Base-by-base conservation (phyloP, 2,888 invertebrate genomes). In the Sepiola atlantica region DNA sequence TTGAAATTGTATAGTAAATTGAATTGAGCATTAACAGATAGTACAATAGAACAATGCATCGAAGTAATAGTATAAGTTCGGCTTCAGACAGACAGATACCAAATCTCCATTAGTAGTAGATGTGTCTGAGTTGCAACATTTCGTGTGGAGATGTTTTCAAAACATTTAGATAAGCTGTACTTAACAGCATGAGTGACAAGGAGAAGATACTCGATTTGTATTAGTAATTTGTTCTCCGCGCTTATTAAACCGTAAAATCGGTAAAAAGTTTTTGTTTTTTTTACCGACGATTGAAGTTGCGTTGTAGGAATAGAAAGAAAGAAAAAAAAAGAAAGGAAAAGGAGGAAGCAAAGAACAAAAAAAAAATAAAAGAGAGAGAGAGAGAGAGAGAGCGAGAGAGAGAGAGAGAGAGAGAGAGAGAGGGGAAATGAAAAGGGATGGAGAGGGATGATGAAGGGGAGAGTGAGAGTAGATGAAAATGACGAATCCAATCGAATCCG, bases 181-280 rank as follows among this genome's bases (percentile, higher is more conserved):
- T 61, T 61, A 45, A 61, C 21, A 61, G 24, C 8, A 61, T 61
- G 10, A 77, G 10, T n/a, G 77, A 77, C 12, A 77, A 77, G 16
- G 10, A 77, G 16, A 77, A 45, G 45, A 45, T 45, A 8, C 45
- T 45, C 45, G 24, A 61, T 61, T 24, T 8, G 21, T 24, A 28
- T 61, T 61, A 28, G 28, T 77, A 77, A 77, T 77, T 77, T 32
- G 77, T 77, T 77, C 32, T n/a, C 16, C 21, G 77, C 77, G n/a
- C 77, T 77, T 77, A 77, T 77, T 77, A 77, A 77, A 77, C 77
- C 77, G n/a, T n/a, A 77, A 77, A n/a, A 77, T 77, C 77, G 77
- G 77, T 45, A 45, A 77, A 77, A 77, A 12, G n/a, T 77, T 32
- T 2, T 45, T 45, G 45, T 45, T 45, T 45, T 45, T 45, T 45